Evolutionary conservation across 35 echinoderm and acorn worm species (phyloP).

Genomic region (Lytechinus variegatus): DNA sequence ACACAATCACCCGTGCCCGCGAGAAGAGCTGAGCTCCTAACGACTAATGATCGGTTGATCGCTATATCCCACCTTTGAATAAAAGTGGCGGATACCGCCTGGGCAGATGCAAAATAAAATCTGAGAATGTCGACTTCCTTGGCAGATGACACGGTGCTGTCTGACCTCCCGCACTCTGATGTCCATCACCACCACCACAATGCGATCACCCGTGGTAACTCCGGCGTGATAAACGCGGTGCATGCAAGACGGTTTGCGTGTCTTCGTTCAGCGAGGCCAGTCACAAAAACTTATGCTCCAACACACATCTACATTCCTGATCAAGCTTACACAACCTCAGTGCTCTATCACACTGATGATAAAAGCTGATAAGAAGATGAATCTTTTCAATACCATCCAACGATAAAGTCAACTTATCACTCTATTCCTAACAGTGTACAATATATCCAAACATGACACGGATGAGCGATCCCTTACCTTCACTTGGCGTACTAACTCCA

Average conservation of each 20-base stretch:
- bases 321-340: not conserved
- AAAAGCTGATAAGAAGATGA: not conserved
- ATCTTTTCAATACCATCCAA: not conserved
- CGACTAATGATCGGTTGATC: not conserved
- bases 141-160: not conserved
- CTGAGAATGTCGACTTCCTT: not conserved
- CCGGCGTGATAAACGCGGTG: not conserved
- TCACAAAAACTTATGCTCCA: not conserved
- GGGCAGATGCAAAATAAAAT: not conserved
- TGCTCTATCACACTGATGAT: not conserved
- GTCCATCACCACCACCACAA: not conserved
- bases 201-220: not conserved
- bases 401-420: not conserved
- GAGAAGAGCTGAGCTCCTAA: not conserved
- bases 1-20: not conserved
- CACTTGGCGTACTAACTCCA: not conserved
- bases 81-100: too few species aligned
- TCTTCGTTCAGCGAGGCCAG: not conserved
- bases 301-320: not conserved
- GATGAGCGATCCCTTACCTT: not conserved
- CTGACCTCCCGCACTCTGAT: not conserved
- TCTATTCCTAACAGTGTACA: not conserved
- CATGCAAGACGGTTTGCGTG: not conserved
- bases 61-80: not conserved
- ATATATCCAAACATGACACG: not conserved